Evolutionary conservation across 2,113 vertebrate genomes (phyloP), one percentile per base, ranked within the genome.

Genomic region (Eurypyga helias): DNA sequence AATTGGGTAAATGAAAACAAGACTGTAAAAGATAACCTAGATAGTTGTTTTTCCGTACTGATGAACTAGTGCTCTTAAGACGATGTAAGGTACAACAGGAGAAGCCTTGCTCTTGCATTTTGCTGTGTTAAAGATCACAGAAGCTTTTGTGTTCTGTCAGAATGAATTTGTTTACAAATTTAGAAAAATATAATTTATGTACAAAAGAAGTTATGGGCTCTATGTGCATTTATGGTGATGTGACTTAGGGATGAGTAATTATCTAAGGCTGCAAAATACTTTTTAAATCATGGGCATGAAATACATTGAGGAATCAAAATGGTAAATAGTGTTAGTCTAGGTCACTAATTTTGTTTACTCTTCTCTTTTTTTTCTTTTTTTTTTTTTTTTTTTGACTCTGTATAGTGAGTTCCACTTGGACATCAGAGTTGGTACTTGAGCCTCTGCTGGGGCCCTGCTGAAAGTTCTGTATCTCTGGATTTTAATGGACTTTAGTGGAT

Each of bases 401-500:
- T 6, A 8, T 69, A 62, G 13, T 70, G 48, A 52, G 31, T 92
- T 88, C 45, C 38, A 54, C 12, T 8, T 24, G 6, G 41, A 41
- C 41, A 41, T 41, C 41, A 41, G 25, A 36, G 18, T 73, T 95
- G 67, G 26, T 13, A 10, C 64, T 77, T 72, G 29, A 61, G 49
- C 49, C 20, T 79, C 3, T 17, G 11, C 7, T 38, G 29, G 58
- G 52, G 20, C 54, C 36, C 70, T 80, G 28, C 28, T 0, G 0
- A 20, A 83, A 61, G 13, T 80, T 29, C 24, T n/a, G 0, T 60
- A 20, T 69, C 28, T 85, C 25, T 80, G 33, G n/a, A 62, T 86
- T 52, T 73, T 65, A 65, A 7, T 48, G 20, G 14, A 19, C 73
- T 89, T 55, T 49, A 49, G 11, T 57, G 24, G 11, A 36, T 87